phyloP scores from a whole-genome alignment of 1,140 invertebrate species.

The Gonioctena quinquepunctata region DNA sequence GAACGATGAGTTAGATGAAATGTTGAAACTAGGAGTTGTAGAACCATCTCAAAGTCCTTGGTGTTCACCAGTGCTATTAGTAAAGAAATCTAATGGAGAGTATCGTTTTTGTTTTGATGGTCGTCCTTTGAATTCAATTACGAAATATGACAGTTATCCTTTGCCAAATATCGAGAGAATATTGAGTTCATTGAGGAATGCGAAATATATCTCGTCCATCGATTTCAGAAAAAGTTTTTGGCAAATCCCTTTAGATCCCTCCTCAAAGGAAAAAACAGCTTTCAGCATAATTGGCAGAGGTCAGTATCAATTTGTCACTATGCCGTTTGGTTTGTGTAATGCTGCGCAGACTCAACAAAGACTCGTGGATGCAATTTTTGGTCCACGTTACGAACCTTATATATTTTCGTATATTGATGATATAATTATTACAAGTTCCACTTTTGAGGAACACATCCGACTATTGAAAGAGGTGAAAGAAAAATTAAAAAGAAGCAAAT shows the following conservation, averaged over 20 bases:
- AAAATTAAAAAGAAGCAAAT: slow-evolving; percentile 9
- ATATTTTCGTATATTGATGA: slow-evolving; percentile 49
- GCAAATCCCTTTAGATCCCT: slow-evolving; percentile 44
- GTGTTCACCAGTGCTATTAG: slow-evolving; percentile 27
- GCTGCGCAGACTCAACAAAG: slow-evolving; percentile 43
- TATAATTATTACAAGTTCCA: slow-evolving; percentile 27
- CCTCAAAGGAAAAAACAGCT: slow-evolving; percentile 49
- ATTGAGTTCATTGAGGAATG: slow-evolving; percentile 40
- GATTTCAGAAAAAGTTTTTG: slow-evolving; percentile 51
- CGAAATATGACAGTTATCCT: slow-evolving; percentile 39
- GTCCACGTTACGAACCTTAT: slow-evolving; percentile 29
- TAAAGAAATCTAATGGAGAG: slow-evolving; percentile 19
- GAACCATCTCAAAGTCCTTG: slow-evolving; percentile 28
- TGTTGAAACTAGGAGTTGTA: slow-evolving; percentile 28
- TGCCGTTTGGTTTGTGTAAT: slow-evolving; percentile 51
- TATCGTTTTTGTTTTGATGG: slow-evolving; percentile 50
- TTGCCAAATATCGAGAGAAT: slow-evolving; percentile 43
- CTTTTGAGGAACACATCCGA: background rate
- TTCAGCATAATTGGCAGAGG: slow-evolving; percentile 31
- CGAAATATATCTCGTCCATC: slow-evolving; percentile 45
- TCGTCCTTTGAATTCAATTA: slow-evolving; percentile 46
- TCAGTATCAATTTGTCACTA: slow-evolving; percentile 38
- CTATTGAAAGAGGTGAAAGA: background rate
- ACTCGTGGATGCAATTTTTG: slow-evolving; percentile 44
- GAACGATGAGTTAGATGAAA: slow-evolving; percentile 29